Evolutionary conservation across 2,797 vertebrate species (phyloP), one percentile per base, ranked within the genome.

Genomic region (Trachops cirrhosus): DNA sequence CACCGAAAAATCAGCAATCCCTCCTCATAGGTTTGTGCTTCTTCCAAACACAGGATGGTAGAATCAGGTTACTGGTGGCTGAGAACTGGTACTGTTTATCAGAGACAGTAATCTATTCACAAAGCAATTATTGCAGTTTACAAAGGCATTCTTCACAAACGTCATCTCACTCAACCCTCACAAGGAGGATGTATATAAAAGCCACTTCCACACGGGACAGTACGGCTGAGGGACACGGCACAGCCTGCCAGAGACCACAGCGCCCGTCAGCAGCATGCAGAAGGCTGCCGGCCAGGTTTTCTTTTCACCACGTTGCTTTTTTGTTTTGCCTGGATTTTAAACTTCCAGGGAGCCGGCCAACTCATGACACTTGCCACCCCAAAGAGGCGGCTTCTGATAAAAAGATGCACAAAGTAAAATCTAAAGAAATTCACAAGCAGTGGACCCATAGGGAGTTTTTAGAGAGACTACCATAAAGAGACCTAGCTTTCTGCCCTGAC

Each of bases 101-200:
- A 77, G 59, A 62, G 29, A 77, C 2, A 89, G 62, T 52, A 59
- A 84, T 70, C 89, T 78, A 79, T 75, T 93, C 70, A 94, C 18
- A 92, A 71, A 87, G 29, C 41, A 80, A 79, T 73, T 68, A 79
- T 73, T 68, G 82, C 4, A 22, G 54, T 83, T 87, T 88, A 96
- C 46, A 91, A 94, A 93, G 46, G 52, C 37, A 87, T 92, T 95
- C 64, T 93, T 88, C 59, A 93, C 8, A 62, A 87, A 82, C 12
- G 26, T 68, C 48, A 75, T 39, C 79, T 82, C 26, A 77, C 34
- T 73, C 67, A 32, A 84, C 68, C 32, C 75, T 91, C 79, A 37
- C 9, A 75, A 88, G 80, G 1, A 89, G 44, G 22, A 32, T 41
- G 73, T 9, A 78, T 39, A 18, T 44, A 59, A 90, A 93, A 68